These are phyloP conservation scores for Lysandra bellargus DNA, from an alignment of 2,888 invertebrate species.

Conservation along the genomic window DNA sequence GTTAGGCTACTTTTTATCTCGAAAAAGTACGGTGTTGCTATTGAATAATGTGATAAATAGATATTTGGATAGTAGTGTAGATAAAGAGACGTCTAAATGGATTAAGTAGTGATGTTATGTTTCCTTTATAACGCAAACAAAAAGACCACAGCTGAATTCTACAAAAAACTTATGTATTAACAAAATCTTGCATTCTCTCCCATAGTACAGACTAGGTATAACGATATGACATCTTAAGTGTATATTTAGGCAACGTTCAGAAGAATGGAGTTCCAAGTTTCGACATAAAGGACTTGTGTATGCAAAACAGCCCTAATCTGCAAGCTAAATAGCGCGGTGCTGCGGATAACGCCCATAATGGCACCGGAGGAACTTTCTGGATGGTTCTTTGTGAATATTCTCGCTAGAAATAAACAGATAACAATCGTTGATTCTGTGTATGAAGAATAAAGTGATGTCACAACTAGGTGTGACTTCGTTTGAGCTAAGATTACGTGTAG, in stretches of 20 bases:
- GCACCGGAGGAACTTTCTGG: constrained; percentile 32
- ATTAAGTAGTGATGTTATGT: too few relatives aligned
- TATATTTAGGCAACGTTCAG: not conserved
- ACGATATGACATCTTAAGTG: not conserved
- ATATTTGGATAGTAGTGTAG: too few relatives aligned
- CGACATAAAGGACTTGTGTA: constrained; percentile 16
- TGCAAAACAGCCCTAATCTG: constrained; percentile 37
- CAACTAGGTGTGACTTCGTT: not conserved
- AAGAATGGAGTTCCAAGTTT: constrained; percentile 2
- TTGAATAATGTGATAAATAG: too few relatives aligned
- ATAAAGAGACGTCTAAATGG: too few relatives aligned
- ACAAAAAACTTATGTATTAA: too few relatives aligned
- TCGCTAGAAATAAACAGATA: not conserved
- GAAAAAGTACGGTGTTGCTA: too few relatives aligned
- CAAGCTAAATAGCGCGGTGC: constrained; percentile 41
- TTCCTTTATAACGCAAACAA: too few relatives aligned
- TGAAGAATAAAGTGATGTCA: not conserved
- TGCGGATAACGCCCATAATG: constrained; percentile 39
- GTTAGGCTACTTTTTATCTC: too few relatives aligned
- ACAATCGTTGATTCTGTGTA: not conserved
- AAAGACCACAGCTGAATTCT: too few relatives aligned
- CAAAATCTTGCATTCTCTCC: too few relatives aligned
- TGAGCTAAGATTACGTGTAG: too few relatives aligned
- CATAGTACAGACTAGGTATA: not conserved
- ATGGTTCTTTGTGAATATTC: constrained; percentile 17